phyloP scores from a whole-genome alignment of 23 tunicate genomes.

The Ciona savignyi region DNA sequence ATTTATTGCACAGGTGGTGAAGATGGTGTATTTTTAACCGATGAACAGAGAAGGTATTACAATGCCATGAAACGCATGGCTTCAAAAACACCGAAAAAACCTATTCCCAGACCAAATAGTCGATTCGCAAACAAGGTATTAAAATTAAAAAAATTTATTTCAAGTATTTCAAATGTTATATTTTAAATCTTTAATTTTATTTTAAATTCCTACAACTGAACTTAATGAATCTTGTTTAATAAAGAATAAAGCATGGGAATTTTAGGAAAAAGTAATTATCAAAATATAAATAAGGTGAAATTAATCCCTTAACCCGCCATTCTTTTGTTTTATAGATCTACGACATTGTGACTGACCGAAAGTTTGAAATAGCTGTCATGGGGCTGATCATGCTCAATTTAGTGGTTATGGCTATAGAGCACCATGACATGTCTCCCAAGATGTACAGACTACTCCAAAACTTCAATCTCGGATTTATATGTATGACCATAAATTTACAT shows the following conservation, averaged over 20 bases:
- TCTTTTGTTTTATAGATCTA: constrained; percentile 67
- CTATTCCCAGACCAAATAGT: constrained; percentile 83
- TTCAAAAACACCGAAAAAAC: constrained; percentile 85
- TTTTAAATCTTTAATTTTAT: no score
- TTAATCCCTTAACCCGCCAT: no score
- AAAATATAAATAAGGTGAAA: no score
- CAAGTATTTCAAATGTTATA: no score
- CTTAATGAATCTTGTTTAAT: no score
- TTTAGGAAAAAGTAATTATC: no score
- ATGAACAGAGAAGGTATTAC: constrained; percentile 82
- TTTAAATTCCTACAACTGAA: no score
- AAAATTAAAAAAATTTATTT: no score
- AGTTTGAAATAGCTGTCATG: constrained; percentile 89
- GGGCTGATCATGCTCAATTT: constrained; percentile 69
- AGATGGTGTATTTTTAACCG: constrained; percentile 93
- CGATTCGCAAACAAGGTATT: constrained; percentile 61
- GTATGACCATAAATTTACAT: constrained; percentile 36
- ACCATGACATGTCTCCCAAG: constrained; percentile 51
- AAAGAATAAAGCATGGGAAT: no score
- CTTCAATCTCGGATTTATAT: constrained; percentile 59
- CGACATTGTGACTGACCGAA: constrained; percentile 82
- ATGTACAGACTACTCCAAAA: constrained; percentile 30
- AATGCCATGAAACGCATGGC: constrained; percentile 97
- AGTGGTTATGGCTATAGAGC: constrained; percentile 97
- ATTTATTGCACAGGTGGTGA: constrained; percentile 24